These are phyloP conservation scores for Mesoclemmys tuberculata DNA, from an alignment of 2,113 vertebrate genomes.

Conservation along the genomic window DNA sequence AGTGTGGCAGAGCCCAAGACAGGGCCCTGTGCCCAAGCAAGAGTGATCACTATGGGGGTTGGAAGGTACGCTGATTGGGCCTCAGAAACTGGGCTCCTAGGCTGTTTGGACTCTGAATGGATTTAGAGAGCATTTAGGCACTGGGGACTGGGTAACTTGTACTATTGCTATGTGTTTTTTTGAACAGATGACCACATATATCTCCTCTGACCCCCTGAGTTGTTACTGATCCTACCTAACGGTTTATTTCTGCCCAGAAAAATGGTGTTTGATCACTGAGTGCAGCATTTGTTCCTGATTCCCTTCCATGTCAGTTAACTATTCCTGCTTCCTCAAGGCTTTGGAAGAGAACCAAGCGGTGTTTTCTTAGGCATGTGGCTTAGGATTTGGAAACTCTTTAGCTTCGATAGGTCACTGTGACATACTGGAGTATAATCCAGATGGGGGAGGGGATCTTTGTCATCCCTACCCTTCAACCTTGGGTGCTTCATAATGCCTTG, in stretches of 20 bases:
- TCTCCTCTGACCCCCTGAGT: background rate
- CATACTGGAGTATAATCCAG: background rate
- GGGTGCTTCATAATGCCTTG: background rate
- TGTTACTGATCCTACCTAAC: background rate
- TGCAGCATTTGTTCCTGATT: background rate
- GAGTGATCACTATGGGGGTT: background rate
- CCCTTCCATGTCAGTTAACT: background rate
- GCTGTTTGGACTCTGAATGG: background rate
- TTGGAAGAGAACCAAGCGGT: background rate
- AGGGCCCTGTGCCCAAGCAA: background rate
- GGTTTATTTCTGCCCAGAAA: background rate
- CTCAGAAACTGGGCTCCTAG: background rate
- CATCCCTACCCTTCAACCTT: background rate
- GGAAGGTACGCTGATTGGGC: background rate
- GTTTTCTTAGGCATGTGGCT: background rate
- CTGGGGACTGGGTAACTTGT: background rate
- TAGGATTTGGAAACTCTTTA: background rate
- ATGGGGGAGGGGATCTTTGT: background rate
- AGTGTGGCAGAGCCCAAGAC: rapidly evolving
- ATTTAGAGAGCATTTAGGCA: background rate
- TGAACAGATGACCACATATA: background rate
- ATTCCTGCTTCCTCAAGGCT: background rate
- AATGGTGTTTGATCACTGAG: background rate
- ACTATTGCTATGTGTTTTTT: background rate
- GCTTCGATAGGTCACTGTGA: background rate